These are phyloP conservation scores for Siniperca scherzeri DNA, from an alignment of 2,797 vertebrate genomes.

Conservation along the genomic window DNA sequence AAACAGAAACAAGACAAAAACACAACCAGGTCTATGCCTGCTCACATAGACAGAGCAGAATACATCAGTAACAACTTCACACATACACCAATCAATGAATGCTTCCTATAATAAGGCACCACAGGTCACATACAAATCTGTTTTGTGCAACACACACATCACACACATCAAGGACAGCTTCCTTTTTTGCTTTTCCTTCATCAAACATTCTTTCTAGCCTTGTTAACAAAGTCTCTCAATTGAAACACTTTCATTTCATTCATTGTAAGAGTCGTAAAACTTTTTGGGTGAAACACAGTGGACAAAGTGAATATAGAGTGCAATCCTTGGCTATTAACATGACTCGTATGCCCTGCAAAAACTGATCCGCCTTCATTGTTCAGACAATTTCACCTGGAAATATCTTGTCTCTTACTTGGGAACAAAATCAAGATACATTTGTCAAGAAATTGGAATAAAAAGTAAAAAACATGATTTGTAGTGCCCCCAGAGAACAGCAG, in stretches of 20 bases:
- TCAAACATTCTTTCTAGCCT: neutral
- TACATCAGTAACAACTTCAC: neutral
- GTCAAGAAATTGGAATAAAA: neutral
- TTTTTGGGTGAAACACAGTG: neutral
- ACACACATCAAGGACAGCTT: neutral
- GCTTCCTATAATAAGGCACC: neutral
- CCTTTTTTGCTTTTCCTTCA: neutral
- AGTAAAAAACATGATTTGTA: neutral
- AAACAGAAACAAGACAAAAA: neutral
- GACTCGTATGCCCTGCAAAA: neutral
- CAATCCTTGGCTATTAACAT: neutral
- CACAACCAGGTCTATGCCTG: neutral
- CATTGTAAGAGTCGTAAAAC: neutral
- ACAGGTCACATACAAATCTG: neutral
- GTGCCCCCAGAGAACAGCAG: neutral
- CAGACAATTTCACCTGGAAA: neutral
- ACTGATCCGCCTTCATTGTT: too few relatives aligned
- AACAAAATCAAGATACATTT: neutral
- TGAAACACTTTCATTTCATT: neutral
- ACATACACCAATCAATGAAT: neutral
- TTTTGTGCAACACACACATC: neutral
- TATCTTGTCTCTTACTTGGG: neutral
- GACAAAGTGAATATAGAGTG: neutral
- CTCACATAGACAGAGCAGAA: neutral
- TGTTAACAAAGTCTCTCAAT: neutral